These are phyloP conservation scores for Menidia menidia DNA, from an alignment of 2,797 vertebrate species.

Conservation along the genomic window DNA sequence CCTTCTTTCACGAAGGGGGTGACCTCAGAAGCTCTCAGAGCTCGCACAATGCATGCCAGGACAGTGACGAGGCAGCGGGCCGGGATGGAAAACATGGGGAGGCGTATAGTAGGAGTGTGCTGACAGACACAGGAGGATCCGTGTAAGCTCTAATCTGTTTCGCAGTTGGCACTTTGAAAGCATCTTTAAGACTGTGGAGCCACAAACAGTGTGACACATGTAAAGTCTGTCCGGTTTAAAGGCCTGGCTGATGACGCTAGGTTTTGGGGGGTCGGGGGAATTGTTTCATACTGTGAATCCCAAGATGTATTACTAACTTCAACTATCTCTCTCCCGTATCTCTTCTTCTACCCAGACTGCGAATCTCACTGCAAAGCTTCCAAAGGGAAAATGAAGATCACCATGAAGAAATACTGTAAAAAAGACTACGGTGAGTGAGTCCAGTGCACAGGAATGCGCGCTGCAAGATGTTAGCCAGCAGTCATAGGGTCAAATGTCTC, in stretches of 20 bases:
- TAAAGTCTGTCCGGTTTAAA: slow-evolving; percentile 23
- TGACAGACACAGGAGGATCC: slow-evolving; percentile 83
- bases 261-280: not conserved
- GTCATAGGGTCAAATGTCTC: slow-evolving; percentile 59
- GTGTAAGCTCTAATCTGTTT: slow-evolving; percentile 81
- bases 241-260: slow-evolving; percentile 5
- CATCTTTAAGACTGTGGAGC: slow-evolving; percentile 37
- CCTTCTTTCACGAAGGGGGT: slow-evolving; percentile 78
- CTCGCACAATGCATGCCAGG: slow-evolving; percentile 85
- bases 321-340: not conserved
- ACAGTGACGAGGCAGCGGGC: slow-evolving; percentile 81
- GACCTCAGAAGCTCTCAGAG: slow-evolving; percentile 80
- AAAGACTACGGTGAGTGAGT: slow-evolving; percentile 96
- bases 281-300: not conserved
- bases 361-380: slow-evolving; percentile 98
- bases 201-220: slow-evolving; percentile 24
- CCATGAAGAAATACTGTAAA: slow-evolving; percentile 99
- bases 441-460: slow-evolving; percentile 37
- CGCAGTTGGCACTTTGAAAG: slow-evolving; percentile 54
- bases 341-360: slow-evolving; percentile 79
- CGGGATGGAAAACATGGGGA: slow-evolving; percentile 43
- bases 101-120: slow-evolving; percentile 51
- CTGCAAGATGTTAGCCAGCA: slow-evolving; percentile 41
- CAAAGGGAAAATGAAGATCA: slow-evolving; percentile 99
- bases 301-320: slow-evolving; percentile 1